A percentile compares a stretch with the other conserved stretches of the same genome.
phyloP scores from a whole-genome alignment of 2,888 invertebrate species.

The Cancer borealis region DNA sequence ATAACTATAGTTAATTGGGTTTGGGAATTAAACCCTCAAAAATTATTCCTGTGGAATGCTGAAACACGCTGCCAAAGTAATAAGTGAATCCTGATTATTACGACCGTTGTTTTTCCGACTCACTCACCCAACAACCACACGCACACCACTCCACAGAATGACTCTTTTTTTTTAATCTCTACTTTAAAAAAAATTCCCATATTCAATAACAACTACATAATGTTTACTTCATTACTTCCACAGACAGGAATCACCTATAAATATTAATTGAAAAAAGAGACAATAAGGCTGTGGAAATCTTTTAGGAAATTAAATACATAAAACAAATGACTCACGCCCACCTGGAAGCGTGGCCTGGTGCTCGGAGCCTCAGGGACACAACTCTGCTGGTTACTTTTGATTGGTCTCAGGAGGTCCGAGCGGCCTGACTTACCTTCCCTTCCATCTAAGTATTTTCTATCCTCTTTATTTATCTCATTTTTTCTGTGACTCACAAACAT shows the following conservation, averaged over 20 bases:
- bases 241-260: neutral
- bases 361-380: no score
- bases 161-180: no score
- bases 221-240: no score
- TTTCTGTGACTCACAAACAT: no score
- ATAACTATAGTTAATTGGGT: neutral
- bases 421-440: neutral
- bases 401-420: neutral
- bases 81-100: conserved; percentile 20
- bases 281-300: neutral
- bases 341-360: neutral
- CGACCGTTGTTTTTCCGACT: neutral
- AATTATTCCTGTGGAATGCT: neutral
- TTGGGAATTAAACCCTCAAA: neutral
- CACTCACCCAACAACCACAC: neutral
- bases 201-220: no score
- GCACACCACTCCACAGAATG: neutral
- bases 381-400: neutral
- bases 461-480: no score
- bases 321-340: neutral
- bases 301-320: neutral
- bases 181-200: no score
- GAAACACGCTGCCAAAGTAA: neutral
- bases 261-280: neutral
- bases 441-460: neutral